phyloP scores from a whole-genome alignment of 2,113 vertebrate species.

The Pavo muticus region DNA sequence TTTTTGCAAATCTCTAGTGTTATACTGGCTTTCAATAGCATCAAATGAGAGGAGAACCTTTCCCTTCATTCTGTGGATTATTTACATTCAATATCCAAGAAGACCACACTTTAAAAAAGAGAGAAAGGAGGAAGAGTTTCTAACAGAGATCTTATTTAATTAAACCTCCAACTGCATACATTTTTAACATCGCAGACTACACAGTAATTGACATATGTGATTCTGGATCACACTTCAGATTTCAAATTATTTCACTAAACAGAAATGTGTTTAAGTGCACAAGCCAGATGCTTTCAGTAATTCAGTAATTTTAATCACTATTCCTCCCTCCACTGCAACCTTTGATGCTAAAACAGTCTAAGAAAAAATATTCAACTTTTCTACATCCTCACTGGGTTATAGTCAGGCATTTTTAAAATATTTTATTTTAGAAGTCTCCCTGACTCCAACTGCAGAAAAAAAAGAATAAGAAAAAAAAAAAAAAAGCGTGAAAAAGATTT shows the following conservation, averaged over 20 bases:
- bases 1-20: constrained; percentile 40
- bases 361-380: constrained; percentile 78
- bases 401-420: constrained; percentile 79
- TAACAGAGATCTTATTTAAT: constrained; percentile 67
- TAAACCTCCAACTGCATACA: constrained; percentile 68
- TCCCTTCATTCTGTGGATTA: constrained; percentile 37
- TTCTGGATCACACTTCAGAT: constrained; percentile 76
- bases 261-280: constrained; percentile 76
- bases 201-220: constrained; percentile 76
- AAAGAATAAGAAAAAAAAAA: constrained; percentile 76
- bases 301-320: constrained; percentile 76
- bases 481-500: constrained; percentile 65
- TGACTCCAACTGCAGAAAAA: constrained; percentile 72
- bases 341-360: constrained; percentile 79
- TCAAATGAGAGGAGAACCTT: constrained; percentile 24
- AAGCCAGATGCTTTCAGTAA: constrained; percentile 73
- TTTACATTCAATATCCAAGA: constrained; percentile 61
- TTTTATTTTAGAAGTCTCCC: constrained; percentile 78
- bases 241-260: constrained; percentile 75
- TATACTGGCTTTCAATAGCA: constrained; percentile 40
- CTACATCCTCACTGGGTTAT: constrained; percentile 70
- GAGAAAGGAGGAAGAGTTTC: constrained; percentile 4
- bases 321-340: constrained; percentile 62
- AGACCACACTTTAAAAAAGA: not conserved
- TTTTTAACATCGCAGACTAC: constrained; percentile 76